These are phyloP conservation scores for Myotis vivesi DNA, from an alignment of 2,797 vertebrate species.

Conservation along the genomic window DNA sequence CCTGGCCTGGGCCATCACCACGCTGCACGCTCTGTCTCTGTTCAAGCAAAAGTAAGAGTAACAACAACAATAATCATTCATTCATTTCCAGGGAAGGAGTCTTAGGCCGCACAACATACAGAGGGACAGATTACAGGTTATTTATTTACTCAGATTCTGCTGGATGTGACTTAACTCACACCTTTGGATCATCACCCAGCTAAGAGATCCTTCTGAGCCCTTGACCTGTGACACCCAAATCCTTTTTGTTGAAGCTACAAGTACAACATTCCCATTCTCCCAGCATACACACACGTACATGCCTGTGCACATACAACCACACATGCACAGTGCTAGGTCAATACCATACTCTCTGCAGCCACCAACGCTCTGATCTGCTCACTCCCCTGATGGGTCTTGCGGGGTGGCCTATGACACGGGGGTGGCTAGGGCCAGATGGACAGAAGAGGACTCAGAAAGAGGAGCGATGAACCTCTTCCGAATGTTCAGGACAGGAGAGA, in stretches of 20 bases:
- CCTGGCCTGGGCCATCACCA: neutral
- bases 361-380: neutral
- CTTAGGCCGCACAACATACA: neutral
- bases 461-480: neutral
- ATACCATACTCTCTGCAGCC: neutral
- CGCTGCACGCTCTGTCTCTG: neutral
- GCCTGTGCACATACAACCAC: neutral
- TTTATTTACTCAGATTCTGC: neutral
- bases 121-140: neutral
- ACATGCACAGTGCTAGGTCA: neutral
- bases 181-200: neutral
- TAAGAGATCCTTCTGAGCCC: neutral
- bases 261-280: neutral
- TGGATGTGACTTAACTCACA: neutral
- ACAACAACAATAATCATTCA: neutral
- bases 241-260: neutral
- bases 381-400: neutral
- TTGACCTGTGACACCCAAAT: neutral
- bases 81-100: neutral
- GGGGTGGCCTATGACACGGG: neutral
- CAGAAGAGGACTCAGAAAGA: neutral
- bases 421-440: neutral
- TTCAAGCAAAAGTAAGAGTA: neutral
- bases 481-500: neutral
- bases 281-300: accelerated